phyloP scores from a whole-genome alignment of 2,797 vertebrate species.

The Bradypodion ventrale region DNA sequence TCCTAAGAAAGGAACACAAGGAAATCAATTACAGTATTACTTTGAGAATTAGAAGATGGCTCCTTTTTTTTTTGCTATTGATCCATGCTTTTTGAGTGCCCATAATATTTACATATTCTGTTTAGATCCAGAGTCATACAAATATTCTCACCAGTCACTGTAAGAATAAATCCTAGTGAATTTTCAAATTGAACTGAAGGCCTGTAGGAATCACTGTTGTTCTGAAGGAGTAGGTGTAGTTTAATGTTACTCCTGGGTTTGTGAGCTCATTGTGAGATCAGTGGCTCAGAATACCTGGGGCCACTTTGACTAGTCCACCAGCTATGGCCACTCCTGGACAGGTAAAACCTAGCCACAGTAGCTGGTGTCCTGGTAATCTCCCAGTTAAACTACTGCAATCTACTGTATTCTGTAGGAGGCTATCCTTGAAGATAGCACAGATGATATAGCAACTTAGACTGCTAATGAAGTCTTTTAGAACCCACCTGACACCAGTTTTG shows the following conservation, averaged over 20 bases:
- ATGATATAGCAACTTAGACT: not conserved
- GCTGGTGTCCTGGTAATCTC: too few species aligned
- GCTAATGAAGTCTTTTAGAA: not conserved
- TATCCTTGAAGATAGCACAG: not conserved
- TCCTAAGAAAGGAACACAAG: not conserved
- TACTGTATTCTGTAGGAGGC: not conserved
- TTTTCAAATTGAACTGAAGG: too few species aligned
- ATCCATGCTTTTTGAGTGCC: constrained; percentile 1
- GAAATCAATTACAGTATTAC: constrained; percentile 4
- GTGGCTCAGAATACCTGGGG: too few species aligned
- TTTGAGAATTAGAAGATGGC: not conserved
- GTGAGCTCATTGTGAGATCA: too few species aligned
- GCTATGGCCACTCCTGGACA: too few species aligned
- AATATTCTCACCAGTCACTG: not conserved
- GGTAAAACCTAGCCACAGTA: too few species aligned
- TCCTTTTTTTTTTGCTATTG: constrained; percentile 10
- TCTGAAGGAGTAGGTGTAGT: not conserved
- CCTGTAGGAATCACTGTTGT: too few species aligned
- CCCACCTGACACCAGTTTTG: not conserved
- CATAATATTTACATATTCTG: not conserved
- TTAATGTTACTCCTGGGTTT: not conserved
- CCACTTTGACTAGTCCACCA: too few species aligned
- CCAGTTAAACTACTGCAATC: too few species aligned
- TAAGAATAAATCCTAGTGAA: too few species aligned
- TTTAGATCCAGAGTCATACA: not conserved